Evolutionary conservation across 2,888 invertebrate genomes (phyloP).

Genomic region (Pogonocherus hispidulus): DNA sequence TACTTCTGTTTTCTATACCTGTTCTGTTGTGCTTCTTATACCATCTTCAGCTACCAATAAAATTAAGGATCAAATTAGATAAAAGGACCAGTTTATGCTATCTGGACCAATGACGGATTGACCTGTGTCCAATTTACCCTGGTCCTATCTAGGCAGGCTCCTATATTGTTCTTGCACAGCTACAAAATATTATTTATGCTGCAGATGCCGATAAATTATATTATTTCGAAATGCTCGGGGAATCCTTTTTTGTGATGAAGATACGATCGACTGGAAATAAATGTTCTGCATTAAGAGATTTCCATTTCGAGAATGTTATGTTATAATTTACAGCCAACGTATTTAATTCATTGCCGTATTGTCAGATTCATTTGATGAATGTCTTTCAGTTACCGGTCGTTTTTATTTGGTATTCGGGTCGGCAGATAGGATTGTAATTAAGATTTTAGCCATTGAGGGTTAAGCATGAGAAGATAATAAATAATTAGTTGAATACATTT

Average conservation of each 20-base stretch:
- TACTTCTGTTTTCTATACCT: too few species aligned
- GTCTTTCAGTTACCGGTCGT: conserved; percentile 9
- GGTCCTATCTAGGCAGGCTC: conserved; percentile 20
- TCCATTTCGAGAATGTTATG: conserved; percentile 29
- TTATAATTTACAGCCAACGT: conserved; percentile 30
- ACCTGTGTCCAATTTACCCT: conserved; percentile 19
- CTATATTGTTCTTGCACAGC: conserved; percentile 37
- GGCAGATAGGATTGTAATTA: not conserved
- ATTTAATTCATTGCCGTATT: conserved; percentile 20
- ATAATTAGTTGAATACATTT: too few species aligned
- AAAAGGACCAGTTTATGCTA: not conserved
- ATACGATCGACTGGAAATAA: conserved; percentile 52
- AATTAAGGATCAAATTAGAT: too few species aligned
- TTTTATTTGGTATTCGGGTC: not conserved
- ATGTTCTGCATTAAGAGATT: conserved; percentile 51
- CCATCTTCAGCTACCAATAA: too few species aligned
- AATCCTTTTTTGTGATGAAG: conserved; percentile 45
- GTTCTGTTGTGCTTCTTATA: too few species aligned
- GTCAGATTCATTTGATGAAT: conserved; percentile 24
- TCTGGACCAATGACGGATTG: not conserved
- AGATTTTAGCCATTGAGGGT: too few species aligned
- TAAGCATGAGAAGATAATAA: too few species aligned
- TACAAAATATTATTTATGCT: conserved; percentile 52
- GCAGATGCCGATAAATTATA: conserved; percentile 55
- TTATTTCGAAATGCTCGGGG: conserved; percentile 50